Conservation (phyloP, 2,797 vertebrate species). For the Distichodus sexfasciatus region DNA sequence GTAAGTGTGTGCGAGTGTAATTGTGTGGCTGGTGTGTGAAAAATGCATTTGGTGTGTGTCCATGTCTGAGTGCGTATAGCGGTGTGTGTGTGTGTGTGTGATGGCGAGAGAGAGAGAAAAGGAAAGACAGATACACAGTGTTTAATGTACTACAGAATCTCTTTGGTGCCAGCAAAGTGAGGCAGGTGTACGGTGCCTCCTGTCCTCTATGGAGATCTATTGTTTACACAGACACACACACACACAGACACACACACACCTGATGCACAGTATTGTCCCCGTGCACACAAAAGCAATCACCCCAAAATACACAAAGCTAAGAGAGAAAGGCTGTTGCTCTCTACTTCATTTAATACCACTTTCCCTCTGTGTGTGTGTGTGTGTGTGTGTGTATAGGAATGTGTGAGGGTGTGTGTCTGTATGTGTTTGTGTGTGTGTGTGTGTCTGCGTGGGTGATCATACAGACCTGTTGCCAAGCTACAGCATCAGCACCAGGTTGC, state of each 20-base stretch:
- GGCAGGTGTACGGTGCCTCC: constrained; percentile 12
- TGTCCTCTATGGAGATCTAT: background rate
- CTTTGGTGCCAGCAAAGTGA: constrained; percentile 3
- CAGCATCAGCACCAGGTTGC: constrained; percentile 34
- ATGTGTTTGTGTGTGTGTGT: constrained; percentile 11
- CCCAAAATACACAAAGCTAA: background rate
- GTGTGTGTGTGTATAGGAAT: background rate
- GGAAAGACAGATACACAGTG: background rate
- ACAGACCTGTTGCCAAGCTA: constrained; percentile 53
- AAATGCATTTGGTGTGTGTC: background rate
- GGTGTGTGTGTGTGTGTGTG: constrained; percentile 16
- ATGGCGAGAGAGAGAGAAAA: background rate
- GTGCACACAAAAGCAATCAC: constrained; percentile 7
- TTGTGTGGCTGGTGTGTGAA: no score
- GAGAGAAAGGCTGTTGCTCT: constrained; percentile 23
- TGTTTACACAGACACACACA: background rate
- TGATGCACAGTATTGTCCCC: background rate
- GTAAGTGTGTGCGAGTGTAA: no score
- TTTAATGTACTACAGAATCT: constrained; percentile 2
- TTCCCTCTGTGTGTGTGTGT: constrained; percentile 11
- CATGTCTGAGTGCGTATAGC: constrained; percentile 8
- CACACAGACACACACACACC: constrained; percentile 5
- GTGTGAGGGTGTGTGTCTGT: constrained; percentile 14
- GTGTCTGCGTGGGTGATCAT: constrained; percentile 33
- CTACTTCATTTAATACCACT: constrained; percentile 42